Conservation (phyloP, 2,113 vertebrate species). For the Cyanocitta stelleri region DNA sequence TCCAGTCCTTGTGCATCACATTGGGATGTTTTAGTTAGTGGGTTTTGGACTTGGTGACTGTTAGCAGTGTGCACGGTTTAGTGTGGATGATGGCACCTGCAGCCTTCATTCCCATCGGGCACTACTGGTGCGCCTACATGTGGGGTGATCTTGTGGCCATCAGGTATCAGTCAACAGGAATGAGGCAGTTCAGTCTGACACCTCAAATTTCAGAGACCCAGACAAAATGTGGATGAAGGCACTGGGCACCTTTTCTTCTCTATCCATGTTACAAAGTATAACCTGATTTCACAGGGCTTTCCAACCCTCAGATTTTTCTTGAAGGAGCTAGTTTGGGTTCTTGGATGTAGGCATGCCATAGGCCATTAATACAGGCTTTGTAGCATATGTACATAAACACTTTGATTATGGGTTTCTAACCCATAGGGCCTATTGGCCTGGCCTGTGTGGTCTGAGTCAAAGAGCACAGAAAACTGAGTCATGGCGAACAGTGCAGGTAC, state of each 20-base stretch:
- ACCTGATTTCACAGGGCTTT: not conserved
- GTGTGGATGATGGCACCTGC: not conserved
- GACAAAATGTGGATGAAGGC: not conserved
- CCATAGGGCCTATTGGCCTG: not conserved
- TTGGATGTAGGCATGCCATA: not conserved
- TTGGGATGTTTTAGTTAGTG: not conserved
- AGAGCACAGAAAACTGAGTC: not conserved
- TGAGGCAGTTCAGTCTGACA: not conserved
- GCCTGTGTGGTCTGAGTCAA: not conserved
- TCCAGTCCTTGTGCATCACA: not conserved
- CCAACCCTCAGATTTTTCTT: not conserved
- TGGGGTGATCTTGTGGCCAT: not conserved
- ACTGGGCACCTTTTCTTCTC: not conserved
- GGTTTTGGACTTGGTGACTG: not conserved
- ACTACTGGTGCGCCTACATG: accelerated
- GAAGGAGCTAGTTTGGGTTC: not conserved
- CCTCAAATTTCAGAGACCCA: not conserved
- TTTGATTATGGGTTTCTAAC: not conserved
- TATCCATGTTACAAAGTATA: not conserved
- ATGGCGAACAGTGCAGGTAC: accelerated
- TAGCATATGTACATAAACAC: not conserved
- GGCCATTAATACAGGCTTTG: not conserved
- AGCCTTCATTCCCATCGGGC: not conserved
- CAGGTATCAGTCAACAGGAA: not conserved
- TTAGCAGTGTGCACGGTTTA: not conserved